Percentiles rank a stretch among this genome's conserved stretches.
Evolutionary conservation across 2,888 invertebrate genomes (phyloP).

Genomic region (Sinohyriopsis cumingii): DNA sequence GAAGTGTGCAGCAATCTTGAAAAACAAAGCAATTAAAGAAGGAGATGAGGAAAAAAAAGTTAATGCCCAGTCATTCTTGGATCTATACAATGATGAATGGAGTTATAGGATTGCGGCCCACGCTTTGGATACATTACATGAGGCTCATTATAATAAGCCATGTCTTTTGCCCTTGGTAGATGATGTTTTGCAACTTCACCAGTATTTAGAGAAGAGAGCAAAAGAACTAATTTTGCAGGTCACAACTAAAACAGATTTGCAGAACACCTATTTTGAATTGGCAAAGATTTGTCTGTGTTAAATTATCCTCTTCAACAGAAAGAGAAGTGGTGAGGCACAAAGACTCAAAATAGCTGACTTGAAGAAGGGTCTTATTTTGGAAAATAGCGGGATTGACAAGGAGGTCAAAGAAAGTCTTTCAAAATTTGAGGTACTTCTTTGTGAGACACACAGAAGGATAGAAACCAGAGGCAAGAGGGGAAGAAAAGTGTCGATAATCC

Average conservation of each 20-base stretch:
- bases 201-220: not conserved
- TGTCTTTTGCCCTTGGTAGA: constrained; percentile 11
- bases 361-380: not conserved
- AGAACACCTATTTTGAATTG: constrained; percentile 4
- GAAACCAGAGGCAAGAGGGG: constrained; percentile 19
- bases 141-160: constrained; percentile 8
- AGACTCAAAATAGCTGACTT: constrained; percentile 14
- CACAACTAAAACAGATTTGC: not conserved
- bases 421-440: constrained; percentile 17
- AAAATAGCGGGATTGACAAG: constrained; percentile 10
- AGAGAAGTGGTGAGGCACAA: constrained; percentile 77
- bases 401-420: constrained; percentile 13
- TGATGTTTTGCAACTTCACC: constrained; percentile 10
- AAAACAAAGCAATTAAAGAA: not conserved
- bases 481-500: constrained; percentile 21
- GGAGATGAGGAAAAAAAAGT: constrained; percentile 9
- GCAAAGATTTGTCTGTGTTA: constrained; percentile 16
- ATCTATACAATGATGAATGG: constrained; percentile 16
- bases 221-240: not conserved
- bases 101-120: constrained; percentile 8
- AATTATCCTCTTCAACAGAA: constrained; percentile 32
- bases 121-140: constrained; percentile 8
- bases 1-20: constrained; percentile 10
- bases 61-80: constrained; percentile 7
- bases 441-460: constrained; percentile 10